Conservation (phyloP, 2,888 invertebrate genomes). For the Ditula angustiorana region DNA sequence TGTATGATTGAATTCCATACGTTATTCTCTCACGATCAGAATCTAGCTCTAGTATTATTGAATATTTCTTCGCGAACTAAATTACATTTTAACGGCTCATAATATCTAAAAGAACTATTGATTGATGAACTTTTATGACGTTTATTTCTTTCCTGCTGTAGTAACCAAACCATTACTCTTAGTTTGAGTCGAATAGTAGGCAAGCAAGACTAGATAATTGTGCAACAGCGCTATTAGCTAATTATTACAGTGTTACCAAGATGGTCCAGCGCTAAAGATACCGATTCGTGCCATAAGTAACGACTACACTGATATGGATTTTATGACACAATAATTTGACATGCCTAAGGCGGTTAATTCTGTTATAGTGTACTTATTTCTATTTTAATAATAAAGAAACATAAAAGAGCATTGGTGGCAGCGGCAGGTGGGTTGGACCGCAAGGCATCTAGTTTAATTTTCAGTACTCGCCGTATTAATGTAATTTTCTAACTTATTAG, state of each 20-base stretch:
- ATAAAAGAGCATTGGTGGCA: too few species aligned
- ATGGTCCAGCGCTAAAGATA: constrained; percentile 42
- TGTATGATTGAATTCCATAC: constrained; percentile 24
- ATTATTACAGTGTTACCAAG: constrained; percentile 52
- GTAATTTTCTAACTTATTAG: too few species aligned
- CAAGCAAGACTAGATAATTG: constrained; percentile 48
- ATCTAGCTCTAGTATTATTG: constrained; percentile 10
- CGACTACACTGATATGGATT: constrained; percentile 17
- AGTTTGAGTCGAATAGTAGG: constrained; percentile 43
- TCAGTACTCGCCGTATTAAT: too few species aligned
- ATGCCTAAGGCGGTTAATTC: too few species aligned
- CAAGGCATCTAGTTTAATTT: background rate
- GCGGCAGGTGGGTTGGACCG: too few species aligned
- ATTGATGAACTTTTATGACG: constrained; percentile 52
- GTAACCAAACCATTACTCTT: too few species aligned
- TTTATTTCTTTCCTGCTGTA: constrained; percentile 49
- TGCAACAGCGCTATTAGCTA: constrained; percentile 60
- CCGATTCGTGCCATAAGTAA: constrained; percentile 18
- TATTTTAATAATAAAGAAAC: too few species aligned
- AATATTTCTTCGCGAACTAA: constrained; percentile 33
- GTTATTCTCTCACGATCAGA: constrained; percentile 34
- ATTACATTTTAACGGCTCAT: constrained; percentile 45
- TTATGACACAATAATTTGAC: constrained; percentile 17
- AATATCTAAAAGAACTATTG: constrained; percentile 46
- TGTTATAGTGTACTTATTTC: too few species aligned